These are phyloP conservation scores for Dicrostonyx torquatus DNA, from an alignment of 2,797 vertebrate genomes.

Conservation along the genomic window DNA sequence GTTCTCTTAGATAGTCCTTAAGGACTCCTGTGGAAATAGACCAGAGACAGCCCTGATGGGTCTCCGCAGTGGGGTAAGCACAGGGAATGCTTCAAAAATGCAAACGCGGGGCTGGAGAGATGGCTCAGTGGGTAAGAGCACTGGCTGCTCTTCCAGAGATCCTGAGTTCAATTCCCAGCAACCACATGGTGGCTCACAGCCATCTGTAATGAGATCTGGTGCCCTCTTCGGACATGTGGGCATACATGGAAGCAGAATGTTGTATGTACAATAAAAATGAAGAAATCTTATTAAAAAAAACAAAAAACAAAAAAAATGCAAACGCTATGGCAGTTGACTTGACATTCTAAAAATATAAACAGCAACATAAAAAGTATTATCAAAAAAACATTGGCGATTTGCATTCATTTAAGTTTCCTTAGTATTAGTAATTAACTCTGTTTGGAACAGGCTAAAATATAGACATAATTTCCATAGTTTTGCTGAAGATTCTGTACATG, in stretches of 20 bases:
- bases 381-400: constrained; percentile 45
- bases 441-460: constrained; percentile 42
- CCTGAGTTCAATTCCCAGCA: too few species aligned
- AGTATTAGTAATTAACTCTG: not conserved
- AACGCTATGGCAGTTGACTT: not conserved
- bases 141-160: too few species aligned
- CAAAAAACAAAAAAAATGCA: too few species aligned
- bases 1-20: constrained; percentile 98
- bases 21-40: constrained; percentile 91
- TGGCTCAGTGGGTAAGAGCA: too few species aligned
- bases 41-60: not conserved
- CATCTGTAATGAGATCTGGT: too few species aligned
- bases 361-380: constrained; percentile 26
- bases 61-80: constrained; percentile 40
- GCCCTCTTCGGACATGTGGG: too few species aligned
- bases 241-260: too few species aligned
- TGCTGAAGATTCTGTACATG: not conserved
- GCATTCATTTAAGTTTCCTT: constrained; percentile 8
- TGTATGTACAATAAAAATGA: too few species aligned
- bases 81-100: not conserved
- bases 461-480: not conserved
- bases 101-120: too few species aligned
- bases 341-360: constrained; percentile 54
- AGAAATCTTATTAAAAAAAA: too few species aligned
- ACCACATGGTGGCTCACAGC: too few species aligned